A percentile compares a stretch with the other conserved stretches of the same genome.
phyloP scores from a whole-genome alignment of 2,113 vertebrate genomes.

The Montifringilla adamsi region DNA sequence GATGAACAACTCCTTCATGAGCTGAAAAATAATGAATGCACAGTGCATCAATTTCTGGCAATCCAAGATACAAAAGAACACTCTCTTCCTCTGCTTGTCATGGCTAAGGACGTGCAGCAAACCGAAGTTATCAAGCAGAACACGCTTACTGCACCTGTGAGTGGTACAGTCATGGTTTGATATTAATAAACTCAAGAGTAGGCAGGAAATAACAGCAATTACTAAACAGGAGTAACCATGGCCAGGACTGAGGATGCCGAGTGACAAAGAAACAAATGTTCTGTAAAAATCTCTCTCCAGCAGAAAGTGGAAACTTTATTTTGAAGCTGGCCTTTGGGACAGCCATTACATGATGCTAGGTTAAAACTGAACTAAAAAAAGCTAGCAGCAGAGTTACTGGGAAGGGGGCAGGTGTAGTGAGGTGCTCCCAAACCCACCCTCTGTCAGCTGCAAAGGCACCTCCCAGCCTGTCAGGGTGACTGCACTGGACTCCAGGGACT shows the following conservation, averaged over 20 bases:
- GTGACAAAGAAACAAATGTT: not conserved
- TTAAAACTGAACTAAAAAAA: not conserved
- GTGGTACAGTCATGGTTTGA: fast-evolving
- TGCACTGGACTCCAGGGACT: fast-evolving
- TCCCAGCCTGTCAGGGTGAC: not conserved
- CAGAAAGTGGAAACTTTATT: not conserved
- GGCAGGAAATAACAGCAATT: not conserved
- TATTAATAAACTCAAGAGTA: not conserved
- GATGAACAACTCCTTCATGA: not conserved
- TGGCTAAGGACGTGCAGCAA: not conserved
- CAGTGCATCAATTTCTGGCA: not conserved
- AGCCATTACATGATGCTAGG: fast-evolving
- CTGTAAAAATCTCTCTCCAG: not conserved
- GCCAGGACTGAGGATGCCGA: not conserved
- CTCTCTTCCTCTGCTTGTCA: not conserved
- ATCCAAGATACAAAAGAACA: not conserved
- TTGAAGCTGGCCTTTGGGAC: not conserved
- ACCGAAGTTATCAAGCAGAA: not conserved
- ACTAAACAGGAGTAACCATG: not conserved
- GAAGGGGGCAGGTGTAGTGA: not conserved
- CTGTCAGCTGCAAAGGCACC: not conserved
- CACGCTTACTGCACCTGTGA: not conserved
- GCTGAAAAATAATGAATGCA: not conserved
- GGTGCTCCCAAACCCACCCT: not conserved
- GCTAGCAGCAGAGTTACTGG: not conserved